phyloP scores from a whole-genome alignment of 2,888 invertebrate species.

The Trissolcus brochymenae region DNA sequence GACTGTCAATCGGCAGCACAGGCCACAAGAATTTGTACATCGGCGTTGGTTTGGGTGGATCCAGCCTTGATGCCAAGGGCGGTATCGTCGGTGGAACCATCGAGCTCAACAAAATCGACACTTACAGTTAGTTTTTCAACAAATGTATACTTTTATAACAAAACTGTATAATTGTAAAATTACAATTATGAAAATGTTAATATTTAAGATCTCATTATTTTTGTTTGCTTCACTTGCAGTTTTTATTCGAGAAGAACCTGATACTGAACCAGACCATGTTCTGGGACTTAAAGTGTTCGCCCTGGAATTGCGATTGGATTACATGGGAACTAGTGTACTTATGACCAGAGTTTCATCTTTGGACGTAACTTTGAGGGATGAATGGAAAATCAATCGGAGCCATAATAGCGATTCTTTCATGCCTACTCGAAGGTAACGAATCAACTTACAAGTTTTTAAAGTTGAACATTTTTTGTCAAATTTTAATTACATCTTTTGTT shows the following conservation, averaged over 20 bases:
- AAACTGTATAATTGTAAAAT: neutral
- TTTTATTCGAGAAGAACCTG: constrained; percentile 92
- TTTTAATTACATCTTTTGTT: too few relatives aligned
- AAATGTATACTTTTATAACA: neutral
- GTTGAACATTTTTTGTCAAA: too few relatives aligned
- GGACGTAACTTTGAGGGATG: constrained; percentile 88
- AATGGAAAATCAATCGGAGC: constrained; percentile 85
- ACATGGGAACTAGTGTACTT: constrained; percentile 98
- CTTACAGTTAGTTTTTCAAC: constrained; percentile 81
- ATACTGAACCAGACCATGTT: constrained; percentile 92
- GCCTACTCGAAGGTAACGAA: constrained; percentile 80
- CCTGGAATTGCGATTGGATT: constrained; percentile 93
- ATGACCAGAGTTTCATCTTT: constrained; percentile 92
- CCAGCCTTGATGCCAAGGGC: constrained; percentile 95
- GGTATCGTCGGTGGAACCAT: constrained; percentile 98
- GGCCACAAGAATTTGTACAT: constrained; percentile 96
- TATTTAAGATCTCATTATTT: neutral
- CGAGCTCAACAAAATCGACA: constrained; percentile 91
- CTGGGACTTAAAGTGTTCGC: constrained; percentile 89
- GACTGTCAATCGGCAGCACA: constrained; percentile 94
- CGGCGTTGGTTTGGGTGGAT: constrained; percentile 90
- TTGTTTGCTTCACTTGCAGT: constrained; percentile 77
- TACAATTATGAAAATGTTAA: neutral
- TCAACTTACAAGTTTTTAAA: too few relatives aligned
- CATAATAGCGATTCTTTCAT: constrained; percentile 78